These are phyloP conservation scores for Theretra japonica DNA, from an alignment of 2,888 invertebrate species.

Conservation along the genomic window DNA sequence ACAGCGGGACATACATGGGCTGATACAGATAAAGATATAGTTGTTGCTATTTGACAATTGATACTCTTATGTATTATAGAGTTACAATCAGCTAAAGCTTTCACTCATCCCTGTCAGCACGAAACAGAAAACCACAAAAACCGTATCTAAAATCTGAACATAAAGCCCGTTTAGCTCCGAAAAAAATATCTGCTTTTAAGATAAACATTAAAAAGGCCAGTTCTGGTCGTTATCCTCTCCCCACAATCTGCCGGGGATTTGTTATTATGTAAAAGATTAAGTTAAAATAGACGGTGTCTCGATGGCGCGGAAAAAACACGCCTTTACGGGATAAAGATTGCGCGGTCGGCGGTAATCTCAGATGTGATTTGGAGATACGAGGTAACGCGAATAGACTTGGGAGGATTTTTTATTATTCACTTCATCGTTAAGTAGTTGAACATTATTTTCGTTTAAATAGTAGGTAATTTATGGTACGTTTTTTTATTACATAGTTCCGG, in stretches of 20 bases:
- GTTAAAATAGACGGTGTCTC: slow-evolving; percentile 16
- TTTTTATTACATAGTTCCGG: too few relatives aligned
- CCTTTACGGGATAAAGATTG: slow-evolving; percentile 21
- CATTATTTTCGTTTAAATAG: too few relatives aligned
- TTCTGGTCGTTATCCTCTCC: slow-evolving; percentile 15
- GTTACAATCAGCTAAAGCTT: too few relatives aligned
- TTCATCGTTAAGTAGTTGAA: too few relatives aligned
- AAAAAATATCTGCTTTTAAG: slow-evolving; percentile 25
- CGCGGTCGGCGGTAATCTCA: slow-evolving; percentile 20
- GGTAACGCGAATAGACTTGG: not conserved
- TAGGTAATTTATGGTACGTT: too few relatives aligned
- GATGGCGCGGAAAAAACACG: slow-evolving; percentile 19
- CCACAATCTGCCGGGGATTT: slow-evolving; percentile 11
- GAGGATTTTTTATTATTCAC: not conserved
- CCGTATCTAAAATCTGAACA: slow-evolving; percentile 12
- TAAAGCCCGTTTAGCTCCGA: slow-evolving; percentile 17
- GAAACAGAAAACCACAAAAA: not conserved
- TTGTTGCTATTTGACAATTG: too few relatives aligned
- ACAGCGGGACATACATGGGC: too few relatives aligned
- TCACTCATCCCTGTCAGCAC: not conserved
- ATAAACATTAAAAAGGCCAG: slow-evolving; percentile 25
- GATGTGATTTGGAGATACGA: slow-evolving; percentile 24
- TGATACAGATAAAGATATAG: too few relatives aligned
- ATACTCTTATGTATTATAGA: too few relatives aligned
- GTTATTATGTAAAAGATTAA: slow-evolving; percentile 28